Percentiles rank a stretch among this genome's conserved stretches.
These are phyloP conservation scores for Protaetia brevitarsis DNA, from an alignment of 1,140 invertebrate species.

Conservation along the genomic window DNA sequence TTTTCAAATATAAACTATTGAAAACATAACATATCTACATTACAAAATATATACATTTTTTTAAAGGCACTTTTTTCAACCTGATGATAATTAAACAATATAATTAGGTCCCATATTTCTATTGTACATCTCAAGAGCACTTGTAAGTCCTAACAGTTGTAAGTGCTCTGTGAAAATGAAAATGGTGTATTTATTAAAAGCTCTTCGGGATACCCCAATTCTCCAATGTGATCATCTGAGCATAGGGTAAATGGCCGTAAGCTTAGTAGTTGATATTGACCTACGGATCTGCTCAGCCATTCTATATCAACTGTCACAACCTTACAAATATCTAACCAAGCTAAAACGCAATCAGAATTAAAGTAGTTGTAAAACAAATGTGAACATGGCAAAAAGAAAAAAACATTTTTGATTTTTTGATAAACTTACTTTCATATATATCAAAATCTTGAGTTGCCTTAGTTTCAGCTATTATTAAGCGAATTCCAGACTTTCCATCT, in stretches of 20 bases:
- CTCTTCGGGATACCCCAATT: constrained; percentile 41
- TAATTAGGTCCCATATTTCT: too few species aligned
- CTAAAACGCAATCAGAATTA: constrained; percentile 37
- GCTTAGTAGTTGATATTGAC: constrained; percentile 39
- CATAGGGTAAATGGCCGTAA: constrained; percentile 39
- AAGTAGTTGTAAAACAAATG: constrained; percentile 21
- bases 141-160: too few species aligned
- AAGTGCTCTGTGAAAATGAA: constrained; percentile 21
- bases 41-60: too few species aligned
- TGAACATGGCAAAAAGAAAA: not conserved
- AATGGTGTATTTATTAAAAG: constrained; percentile 33
- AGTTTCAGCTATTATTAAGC: constrained; percentile 41
- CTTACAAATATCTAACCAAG: constrained; percentile 38
- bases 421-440: constrained; percentile 40
- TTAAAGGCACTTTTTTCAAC: too few species aligned
- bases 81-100: too few species aligned
- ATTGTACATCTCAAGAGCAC: too few species aligned
- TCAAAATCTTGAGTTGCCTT: constrained; percentile 37
- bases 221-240: constrained; percentile 36
- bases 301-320: constrained; percentile 43
- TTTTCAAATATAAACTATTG: too few species aligned
- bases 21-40: too few species aligned
- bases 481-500: constrained; percentile 32
- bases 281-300: constrained; percentile 44
- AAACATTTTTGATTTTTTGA: not conserved